A percentile compares a stretch with the other conserved stretches of the same genome.
Conservation (phyloP, 92 coral and sea anemone species). For the Actinernus sp. region DNA sequence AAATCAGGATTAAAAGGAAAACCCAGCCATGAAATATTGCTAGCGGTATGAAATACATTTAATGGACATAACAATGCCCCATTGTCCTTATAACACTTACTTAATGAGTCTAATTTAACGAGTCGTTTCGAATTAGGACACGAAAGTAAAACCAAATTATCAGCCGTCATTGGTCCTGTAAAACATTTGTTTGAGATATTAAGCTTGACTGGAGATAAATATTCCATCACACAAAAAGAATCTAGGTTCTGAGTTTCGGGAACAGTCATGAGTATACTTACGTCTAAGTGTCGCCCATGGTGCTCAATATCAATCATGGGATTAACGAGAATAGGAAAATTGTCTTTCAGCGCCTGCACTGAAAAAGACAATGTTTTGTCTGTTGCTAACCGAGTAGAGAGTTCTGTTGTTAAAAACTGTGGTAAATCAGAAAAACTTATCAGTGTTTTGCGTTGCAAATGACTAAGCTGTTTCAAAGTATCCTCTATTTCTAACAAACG, state of each 20-base stretch:
- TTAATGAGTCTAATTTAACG: not conserved
- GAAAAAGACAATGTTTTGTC: not conserved
- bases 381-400: not conserved
- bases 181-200: not conserved
- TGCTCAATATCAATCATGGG: constrained; percentile 13
- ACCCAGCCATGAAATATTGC: not conserved
- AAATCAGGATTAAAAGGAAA: not conserved
- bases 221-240: constrained; percentile 9
- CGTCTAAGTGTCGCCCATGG: not conserved
- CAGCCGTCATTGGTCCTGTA: not conserved
- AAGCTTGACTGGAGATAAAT: not conserved
- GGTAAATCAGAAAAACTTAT: not conserved
- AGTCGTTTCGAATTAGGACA: not conserved
- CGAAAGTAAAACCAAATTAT: not conserved
- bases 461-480: not conserved
- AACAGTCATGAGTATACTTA: constrained; percentile 3
- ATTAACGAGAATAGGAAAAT: constrained; percentile 1
- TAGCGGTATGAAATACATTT: not conserved
- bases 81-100: not conserved
- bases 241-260: not conserved
- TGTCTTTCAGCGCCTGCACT: not conserved
- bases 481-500: not conserved
- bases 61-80: not conserved
- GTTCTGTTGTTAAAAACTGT: not conserved
- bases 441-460: not conserved